Evolutionary conservation across 2,113 vertebrate genomes (phyloP), one percentile per base, ranked within the genome.

Genomic region (Ia io): DNA sequence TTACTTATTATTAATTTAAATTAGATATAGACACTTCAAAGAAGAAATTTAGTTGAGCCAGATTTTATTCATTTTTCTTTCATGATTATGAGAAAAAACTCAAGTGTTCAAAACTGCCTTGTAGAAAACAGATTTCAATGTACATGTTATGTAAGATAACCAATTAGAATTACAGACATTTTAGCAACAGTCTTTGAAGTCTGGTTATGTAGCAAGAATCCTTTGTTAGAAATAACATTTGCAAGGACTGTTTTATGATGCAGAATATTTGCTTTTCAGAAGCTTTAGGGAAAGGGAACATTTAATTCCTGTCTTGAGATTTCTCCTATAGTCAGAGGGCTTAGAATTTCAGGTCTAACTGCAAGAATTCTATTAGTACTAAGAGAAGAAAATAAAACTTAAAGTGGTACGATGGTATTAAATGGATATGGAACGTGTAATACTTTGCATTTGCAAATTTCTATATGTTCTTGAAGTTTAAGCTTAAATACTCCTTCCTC

Each of bases 31-130:
- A 93, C 8, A 87, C 10, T 77, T 91, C 61, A 82, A 42, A 94
- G n/a, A 89, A 91, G 35, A 74, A 56, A 69, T 73, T 84, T 61
- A 86, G 35, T 83, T 84, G 70, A 88, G 30, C 42, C 18, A 49
- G 35, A n/a, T 78, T 76, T 94, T 69, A 84, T 79, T 80, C 51
- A 20, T 70, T 92, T 94, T 69, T 53, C 59, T 76, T 69, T 20
- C 37, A 70, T 59, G 63, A 79, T 83, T 67, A 65, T 59, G 9
- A 5, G 49, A 12, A 30, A 74, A 89, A 88, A 84, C 42, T 84
- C 13, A 65, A 84, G 83, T 74, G 32, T 37, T 93, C 84, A 74
- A 97, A 89, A 90, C 42, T 74, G 47, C 88, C 73, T 32, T 92
- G 40, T 30, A 74, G 71, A 84, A 95, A 92, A 80, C 42, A 63